Percentiles rank a stretch among this genome's conserved stretches.
These are phyloP conservation scores for Chironomus riparius DNA, from an alignment of 2,888 invertebrate species.

Conservation along the genomic window DNA sequence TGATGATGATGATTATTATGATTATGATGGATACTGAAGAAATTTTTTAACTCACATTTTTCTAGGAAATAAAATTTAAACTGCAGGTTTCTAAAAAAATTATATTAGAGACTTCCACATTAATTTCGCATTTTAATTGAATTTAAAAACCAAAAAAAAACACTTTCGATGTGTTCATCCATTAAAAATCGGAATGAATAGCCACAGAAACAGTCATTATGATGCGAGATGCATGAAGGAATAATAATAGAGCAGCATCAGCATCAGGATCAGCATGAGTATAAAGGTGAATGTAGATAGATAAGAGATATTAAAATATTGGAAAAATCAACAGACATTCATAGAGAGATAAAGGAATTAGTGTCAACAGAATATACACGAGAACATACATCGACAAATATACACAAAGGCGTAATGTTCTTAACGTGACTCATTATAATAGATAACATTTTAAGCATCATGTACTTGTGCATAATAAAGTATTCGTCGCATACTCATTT, in stretches of 20 bases:
- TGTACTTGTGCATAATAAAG: not conserved
- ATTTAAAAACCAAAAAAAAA: no score
- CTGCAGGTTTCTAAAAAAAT: no score
- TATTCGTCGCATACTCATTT: no score
- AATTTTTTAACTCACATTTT: no score
- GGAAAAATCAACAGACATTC: not conserved
- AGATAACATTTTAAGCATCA: not conserved
- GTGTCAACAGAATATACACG: not conserved
- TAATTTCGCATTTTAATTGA: no score
- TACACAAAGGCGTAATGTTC: not conserved
- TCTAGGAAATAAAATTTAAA: no score
- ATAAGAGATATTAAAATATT: not conserved
- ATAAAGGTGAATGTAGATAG: no score
- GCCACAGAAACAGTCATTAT: not conserved
- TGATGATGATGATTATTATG: no score
- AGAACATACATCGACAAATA: not conserved
- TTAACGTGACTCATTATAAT: not conserved
- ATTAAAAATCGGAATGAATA: not conserved
- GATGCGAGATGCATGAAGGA: not conserved
- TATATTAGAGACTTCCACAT: no score
- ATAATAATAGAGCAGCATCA: not conserved
- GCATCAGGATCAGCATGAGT: not conserved
- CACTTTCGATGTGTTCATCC: no score
- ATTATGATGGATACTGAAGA: no score
- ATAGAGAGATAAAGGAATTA: not conserved